Evolutionary conservation across 2,113 vertebrate species (phyloP).

Genomic region (Erythrolamprus reginae): DNA sequence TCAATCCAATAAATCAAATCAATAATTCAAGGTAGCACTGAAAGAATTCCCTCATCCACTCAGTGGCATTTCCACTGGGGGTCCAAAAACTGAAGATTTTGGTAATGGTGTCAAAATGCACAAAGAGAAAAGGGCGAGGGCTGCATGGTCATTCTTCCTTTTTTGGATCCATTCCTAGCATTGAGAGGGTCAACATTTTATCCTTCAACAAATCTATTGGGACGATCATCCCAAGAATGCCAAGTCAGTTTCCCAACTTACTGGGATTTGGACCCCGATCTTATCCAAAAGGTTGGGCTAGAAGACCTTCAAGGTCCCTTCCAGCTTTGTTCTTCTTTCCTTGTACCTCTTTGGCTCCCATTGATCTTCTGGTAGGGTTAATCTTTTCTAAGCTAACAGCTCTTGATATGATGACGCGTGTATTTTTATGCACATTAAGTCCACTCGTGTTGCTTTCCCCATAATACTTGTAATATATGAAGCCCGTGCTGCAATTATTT

Average conservation of each 20-base stretch:
- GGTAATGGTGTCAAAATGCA: neutral
- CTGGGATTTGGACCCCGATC: neutral
- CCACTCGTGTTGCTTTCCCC: slow-evolving; percentile 29
- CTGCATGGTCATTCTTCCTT: neutral
- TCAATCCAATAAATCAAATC: neutral
- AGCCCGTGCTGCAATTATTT: slow-evolving; percentile 39
- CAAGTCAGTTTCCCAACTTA: neutral
- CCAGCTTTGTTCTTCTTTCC: neutral
- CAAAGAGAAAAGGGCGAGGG: neutral
- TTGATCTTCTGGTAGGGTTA: neutral
- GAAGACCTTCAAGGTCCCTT: neutral
- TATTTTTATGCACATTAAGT: slow-evolving; percentile 44
- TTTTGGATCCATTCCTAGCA: neutral
- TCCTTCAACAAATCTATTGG: neutral
- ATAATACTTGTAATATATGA: slow-evolving; percentile 41
- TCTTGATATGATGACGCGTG: slow-evolving; percentile 15
- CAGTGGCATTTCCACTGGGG: neutral
- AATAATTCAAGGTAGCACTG: neutral
- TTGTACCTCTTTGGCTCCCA: neutral
- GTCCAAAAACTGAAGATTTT: neutral
- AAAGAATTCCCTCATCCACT: neutral
- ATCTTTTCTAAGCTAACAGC: neutral
- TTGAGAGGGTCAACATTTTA: neutral
- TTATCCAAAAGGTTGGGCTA: neutral
- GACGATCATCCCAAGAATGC: neutral